A percentile compares a stretch with the other conserved stretches of the same genome.
Conservation (phyloP, 2,113 vertebrate species). For the Pavo muticus region DNA sequence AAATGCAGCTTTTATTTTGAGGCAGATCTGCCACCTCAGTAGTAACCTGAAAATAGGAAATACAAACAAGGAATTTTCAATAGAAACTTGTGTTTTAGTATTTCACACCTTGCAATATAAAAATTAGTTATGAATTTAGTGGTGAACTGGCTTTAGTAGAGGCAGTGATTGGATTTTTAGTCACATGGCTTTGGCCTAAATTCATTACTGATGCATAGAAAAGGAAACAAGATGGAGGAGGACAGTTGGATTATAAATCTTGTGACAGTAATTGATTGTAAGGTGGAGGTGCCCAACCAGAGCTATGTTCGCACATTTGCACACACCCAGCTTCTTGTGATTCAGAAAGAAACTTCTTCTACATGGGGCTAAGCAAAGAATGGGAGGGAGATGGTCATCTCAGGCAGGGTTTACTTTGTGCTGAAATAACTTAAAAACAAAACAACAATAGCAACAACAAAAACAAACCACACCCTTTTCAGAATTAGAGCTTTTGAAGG, state of each 20-base stretch:
- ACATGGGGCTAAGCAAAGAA: not conserved
- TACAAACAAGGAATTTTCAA: not conserved
- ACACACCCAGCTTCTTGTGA: not conserved
- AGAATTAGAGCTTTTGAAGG: not conserved
- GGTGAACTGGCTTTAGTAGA: not conserved
- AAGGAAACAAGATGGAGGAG: not conserved
- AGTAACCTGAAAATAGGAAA: not conserved
- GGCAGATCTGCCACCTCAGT: not conserved
- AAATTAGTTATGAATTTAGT: not conserved
- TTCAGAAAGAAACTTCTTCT: not conserved
- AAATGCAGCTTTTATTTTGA: not conserved
- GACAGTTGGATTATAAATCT: not conserved
- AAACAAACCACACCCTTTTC: not conserved
- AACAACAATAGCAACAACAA: not conserved
- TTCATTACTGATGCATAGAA: not conserved
- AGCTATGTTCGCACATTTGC: not conserved
- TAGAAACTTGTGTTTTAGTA: not conserved
- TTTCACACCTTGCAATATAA: not conserved
- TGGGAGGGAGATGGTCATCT: not conserved
- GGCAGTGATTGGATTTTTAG: not conserved
- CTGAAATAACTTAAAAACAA: not conserved
- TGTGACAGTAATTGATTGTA: conserved; percentile 30
- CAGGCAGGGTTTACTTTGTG: not conserved
- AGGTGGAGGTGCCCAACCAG: not conserved
- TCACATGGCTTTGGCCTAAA: not conserved